A percentile compares a stretch with the other conserved stretches of the same genome.
Conservation (phyloP, 2,888 invertebrate genomes). For the Bimastos eiseni region DNA sequence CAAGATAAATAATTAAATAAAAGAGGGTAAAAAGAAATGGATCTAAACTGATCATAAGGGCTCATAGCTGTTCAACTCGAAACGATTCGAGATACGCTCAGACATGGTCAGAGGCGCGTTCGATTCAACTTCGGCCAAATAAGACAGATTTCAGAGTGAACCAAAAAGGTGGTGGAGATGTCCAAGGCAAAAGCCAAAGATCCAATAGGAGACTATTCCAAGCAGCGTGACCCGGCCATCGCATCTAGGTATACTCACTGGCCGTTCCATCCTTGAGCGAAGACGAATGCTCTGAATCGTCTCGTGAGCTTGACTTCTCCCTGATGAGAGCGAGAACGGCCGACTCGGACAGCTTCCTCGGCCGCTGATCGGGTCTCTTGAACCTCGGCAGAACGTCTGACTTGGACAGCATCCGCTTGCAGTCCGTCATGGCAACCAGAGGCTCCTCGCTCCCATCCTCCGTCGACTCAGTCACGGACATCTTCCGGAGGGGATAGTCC, state of each 20-base stretch:
- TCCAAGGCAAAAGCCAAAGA: too few species aligned
- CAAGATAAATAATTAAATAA: too few species aligned
- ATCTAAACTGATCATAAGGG: too few species aligned
- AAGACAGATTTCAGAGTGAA: too few species aligned
- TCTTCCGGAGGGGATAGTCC: background rate
- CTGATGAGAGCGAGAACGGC: constrained; percentile 29
- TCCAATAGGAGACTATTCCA: too few species aligned
- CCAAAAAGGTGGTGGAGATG: too few species aligned
- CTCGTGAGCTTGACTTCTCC: constrained; percentile 23
- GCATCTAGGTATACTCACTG: background rate
- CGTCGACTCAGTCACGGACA: background rate
- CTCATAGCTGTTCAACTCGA: too few species aligned
- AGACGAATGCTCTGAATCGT: constrained; percentile 26
- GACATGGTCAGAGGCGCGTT: too few species aligned
- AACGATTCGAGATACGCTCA: too few species aligned
- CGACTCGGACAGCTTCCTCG: constrained; percentile 30
- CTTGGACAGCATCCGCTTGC: constrained; percentile 8
- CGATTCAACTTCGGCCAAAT: too few species aligned
- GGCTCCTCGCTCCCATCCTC: background rate
- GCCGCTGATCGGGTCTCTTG: constrained; percentile 1
- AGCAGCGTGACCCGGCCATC: too few species aligned
- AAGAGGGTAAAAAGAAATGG: too few species aligned
- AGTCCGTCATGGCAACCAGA: background rate
- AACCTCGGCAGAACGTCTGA: constrained; percentile 28
- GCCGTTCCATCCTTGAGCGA: constrained; percentile 21